Conservation (phyloP, 2,888 invertebrate species). For the Drosophila austrosaltans region DNA sequence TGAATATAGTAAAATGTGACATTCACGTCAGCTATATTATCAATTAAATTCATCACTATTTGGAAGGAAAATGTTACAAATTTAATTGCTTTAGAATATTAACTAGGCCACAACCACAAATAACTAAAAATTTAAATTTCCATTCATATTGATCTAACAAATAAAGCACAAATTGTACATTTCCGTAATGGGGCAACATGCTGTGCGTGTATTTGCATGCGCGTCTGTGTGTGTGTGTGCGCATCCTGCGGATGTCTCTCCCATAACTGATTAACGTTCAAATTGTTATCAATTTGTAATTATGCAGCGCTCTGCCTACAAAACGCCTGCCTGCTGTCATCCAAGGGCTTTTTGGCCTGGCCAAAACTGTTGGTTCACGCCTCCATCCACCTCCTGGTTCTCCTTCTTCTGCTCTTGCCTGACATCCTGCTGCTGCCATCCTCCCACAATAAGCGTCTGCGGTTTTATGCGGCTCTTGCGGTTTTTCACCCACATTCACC, state of each 20-base stretch:
- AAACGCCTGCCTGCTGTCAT: not conserved
- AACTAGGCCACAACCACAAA: slow-evolving; percentile 43
- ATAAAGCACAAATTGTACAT: slow-evolving; percentile 64
- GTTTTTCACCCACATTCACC: slow-evolving; percentile 41
- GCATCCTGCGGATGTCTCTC: slow-evolving; percentile 25
- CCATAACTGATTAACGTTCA: slow-evolving; percentile 74
- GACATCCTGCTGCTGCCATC: slow-evolving; percentile 1
- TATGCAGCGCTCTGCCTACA: slow-evolving; percentile 41
- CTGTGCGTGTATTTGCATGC: not conserved
- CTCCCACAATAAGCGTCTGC: slow-evolving; percentile 59
- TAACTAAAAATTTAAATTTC: slow-evolving; percentile 15
- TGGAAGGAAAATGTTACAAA: slow-evolving; percentile 44
- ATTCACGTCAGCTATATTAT: slow-evolving; percentile 72
- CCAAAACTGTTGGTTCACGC: slow-evolving; percentile 1
- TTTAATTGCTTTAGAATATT: slow-evolving; percentile 67
- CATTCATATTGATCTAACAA: slow-evolving; percentile 46
- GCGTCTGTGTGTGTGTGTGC: slow-evolving; percentile 5
- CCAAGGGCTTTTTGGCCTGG: slow-evolving; percentile 20
- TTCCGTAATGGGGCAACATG: slow-evolving; percentile 46
- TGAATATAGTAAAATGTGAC: slow-evolving; percentile 38
- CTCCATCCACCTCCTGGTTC: not conserved
- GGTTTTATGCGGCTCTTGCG: slow-evolving; percentile 59
- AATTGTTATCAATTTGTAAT: slow-evolving; percentile 78
- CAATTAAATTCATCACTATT: slow-evolving; percentile 67
- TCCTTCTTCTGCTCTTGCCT: not conserved